These are phyloP conservation scores for Heliothis peltigera DNA, from an alignment of 2,888 invertebrate genomes.

Conservation along the genomic window DNA sequence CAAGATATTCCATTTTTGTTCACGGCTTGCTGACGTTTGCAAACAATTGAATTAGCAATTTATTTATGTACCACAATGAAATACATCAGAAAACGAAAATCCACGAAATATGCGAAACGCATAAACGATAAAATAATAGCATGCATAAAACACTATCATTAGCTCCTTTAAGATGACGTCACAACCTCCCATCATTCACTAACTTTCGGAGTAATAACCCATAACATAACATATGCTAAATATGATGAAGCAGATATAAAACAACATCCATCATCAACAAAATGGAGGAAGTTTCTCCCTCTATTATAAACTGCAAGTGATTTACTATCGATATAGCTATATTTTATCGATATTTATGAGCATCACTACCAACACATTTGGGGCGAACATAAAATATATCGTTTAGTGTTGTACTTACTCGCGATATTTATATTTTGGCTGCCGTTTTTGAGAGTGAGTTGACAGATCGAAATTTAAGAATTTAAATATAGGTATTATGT, in stretches of 20 bases:
- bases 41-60: too few species aligned
- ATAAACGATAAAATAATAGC: conserved; percentile 17
- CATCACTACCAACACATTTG: conserved; percentile 62
- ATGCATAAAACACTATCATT: conserved; percentile 41
- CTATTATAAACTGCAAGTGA: conserved; percentile 62
- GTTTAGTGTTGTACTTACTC: conserved; percentile 46
- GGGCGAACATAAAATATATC: conserved; percentile 51
- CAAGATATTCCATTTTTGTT: too few species aligned
- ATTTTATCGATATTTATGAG: conserved; percentile 66
- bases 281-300: conserved; percentile 58
- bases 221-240: conserved; percentile 52
- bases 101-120: neutral
- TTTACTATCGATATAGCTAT: conserved; percentile 63
- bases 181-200: conserved; percentile 48
- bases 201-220: conserved; percentile 31
- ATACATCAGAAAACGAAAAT: neutral
- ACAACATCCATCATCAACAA: conserved; percentile 53
- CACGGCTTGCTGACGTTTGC: too few species aligned
- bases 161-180: conserved; percentile 49
- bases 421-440: conserved; percentile 46
- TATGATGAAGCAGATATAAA: conserved; percentile 50
- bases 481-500: conserved; percentile 16
- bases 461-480: conserved; percentile 39
- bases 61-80: too few species aligned
- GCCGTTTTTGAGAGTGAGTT: conserved; percentile 34